These are phyloP conservation scores for Imbricaverruca yamaguchii DNA, from an alignment of 2,888 invertebrate genomes.

Conservation along the genomic window DNA sequence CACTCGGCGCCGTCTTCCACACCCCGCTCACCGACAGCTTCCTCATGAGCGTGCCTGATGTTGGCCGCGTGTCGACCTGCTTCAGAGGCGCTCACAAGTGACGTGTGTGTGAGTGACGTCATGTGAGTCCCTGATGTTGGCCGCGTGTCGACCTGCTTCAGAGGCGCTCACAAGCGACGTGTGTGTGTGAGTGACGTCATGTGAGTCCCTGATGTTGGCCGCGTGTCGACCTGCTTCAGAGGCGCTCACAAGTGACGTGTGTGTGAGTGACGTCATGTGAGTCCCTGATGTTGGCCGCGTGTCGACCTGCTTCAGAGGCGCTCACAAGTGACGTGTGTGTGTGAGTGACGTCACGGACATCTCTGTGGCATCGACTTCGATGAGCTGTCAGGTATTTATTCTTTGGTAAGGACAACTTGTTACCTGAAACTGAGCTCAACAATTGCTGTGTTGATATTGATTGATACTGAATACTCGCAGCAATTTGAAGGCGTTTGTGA, in stretches of 20 bases:
- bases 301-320: background rate
- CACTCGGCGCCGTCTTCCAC: too few relatives aligned
- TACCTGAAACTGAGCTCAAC: background rate
- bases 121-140: background rate
- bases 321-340: background rate
- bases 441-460: background rate
- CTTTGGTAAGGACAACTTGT: background rate
- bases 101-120: background rate
- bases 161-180: background rate
- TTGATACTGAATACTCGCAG: background rate
- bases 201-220: too few relatives aligned
- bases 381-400: background rate
- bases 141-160: background rate
- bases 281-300: background rate
- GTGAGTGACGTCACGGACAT: background rate
- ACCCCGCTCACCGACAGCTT: too few relatives aligned
- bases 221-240: too few relatives aligned
- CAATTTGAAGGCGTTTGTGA: background rate
- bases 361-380: background rate
- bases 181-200: background rate
- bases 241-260: too few relatives aligned
- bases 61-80: too few relatives aligned
- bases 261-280: background rate
- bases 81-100: too few relatives aligned
- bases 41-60: too few relatives aligned